Percentiles rank a stretch among this genome's conserved stretches.
Evolutionary conservation across 2,888 invertebrate species (phyloP).

Genomic region (Deilephila elpenor): DNA sequence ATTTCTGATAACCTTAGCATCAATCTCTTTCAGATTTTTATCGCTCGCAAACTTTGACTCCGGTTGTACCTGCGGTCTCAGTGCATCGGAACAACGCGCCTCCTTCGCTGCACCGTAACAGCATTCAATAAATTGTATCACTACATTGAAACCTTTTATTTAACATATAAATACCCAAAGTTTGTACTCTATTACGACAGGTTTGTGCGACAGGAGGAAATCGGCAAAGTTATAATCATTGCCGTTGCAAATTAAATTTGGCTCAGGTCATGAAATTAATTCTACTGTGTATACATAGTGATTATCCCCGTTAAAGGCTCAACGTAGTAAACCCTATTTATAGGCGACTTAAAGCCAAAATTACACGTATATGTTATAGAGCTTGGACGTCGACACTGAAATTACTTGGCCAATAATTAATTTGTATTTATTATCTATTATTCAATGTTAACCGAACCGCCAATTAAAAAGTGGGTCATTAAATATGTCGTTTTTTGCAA

Average conservation of each 20-base stretch:
- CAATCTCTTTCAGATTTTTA: slow-evolving; percentile 59
- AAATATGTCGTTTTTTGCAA: neutral
- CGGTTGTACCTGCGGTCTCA: slow-evolving; percentile 46
- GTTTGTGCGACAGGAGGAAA: slow-evolving; percentile 2
- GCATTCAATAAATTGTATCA: slow-evolving; percentile 49
- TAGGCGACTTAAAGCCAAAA: neutral
- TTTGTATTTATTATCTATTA: neutral
- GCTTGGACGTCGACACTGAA: neutral
- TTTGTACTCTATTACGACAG: slow-evolving; percentile 20
- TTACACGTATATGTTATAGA: slow-evolving; percentile 5
- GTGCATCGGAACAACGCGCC: slow-evolving; percentile 51
- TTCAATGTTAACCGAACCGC: neutral
- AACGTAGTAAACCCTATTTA: slow-evolving; percentile 5
- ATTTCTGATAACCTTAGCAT: slow-evolving; percentile 3
- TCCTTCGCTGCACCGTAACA: slow-evolving; percentile 48
- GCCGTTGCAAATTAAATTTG: slow-evolving; percentile 2
- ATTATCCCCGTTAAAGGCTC: slow-evolving; percentile 11
- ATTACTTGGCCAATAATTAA: slow-evolving; percentile 8
- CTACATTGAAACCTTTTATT: neutral
- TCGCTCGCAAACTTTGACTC: slow-evolving; percentile 51
- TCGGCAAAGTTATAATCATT: neutral
- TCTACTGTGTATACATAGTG: neutral
- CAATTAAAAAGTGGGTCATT: too few species aligned
- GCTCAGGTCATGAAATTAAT: neutral
- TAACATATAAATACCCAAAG: neutral